A percentile compares a stretch with the other conserved stretches of the same genome.
phyloP scores from a whole-genome alignment of 2,797 vertebrate species.

The Eulemur coronatus region DNA sequence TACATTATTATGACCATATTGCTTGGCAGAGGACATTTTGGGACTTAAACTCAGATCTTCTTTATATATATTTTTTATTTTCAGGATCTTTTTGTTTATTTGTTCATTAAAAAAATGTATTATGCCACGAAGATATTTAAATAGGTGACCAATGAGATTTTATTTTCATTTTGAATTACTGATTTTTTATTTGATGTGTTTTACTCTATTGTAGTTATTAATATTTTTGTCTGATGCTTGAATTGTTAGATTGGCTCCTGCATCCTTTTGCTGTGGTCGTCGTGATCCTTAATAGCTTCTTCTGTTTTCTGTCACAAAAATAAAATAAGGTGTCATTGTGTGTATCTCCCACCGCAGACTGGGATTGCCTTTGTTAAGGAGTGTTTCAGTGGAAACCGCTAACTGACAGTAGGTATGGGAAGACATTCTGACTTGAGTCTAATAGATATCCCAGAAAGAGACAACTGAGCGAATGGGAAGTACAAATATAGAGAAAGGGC shows the following conservation, averaged over 20 bases:
- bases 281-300: neutral
- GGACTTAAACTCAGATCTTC: neutral
- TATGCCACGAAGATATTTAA: neutral
- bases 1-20: neutral
- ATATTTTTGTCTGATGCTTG: neutral
- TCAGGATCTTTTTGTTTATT: neutral
- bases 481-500: neutral
- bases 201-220: neutral
- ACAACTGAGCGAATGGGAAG: neutral
- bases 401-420: neutral
- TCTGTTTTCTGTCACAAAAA: neutral
- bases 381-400: neutral
- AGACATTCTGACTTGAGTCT: neutral
- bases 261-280: neutral
- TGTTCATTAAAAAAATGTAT: neutral
- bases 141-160: neutral
- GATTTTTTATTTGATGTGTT: neutral
- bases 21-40: neutral
- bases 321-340: neutral
- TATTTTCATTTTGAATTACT: neutral
- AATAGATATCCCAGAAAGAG: neutral
- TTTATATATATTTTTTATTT: neutral
- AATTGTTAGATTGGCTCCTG: neutral
- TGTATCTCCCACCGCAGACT: neutral
- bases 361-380: neutral